Base-by-base conservation (phyloP, 2,113 vertebrate species). In the Cochlearius cochlearius region DNA sequence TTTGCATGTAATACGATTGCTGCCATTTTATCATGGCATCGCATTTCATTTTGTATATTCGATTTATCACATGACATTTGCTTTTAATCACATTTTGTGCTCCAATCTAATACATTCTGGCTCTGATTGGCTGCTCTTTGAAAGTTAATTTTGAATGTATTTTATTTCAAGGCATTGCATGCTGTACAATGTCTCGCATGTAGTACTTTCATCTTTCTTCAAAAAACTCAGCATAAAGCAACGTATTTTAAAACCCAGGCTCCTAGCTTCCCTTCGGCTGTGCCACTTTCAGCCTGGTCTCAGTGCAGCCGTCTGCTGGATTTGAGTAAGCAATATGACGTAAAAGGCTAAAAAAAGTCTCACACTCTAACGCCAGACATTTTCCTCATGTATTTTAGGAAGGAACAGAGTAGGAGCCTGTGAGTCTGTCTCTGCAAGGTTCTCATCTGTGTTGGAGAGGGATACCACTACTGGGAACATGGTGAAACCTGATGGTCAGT, bases 381-480 rank as follows among this genome's bases (percentile, higher is more conserved):
- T 52, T 76, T 91, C 22, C 10, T 47, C 15, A 23, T 47, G 16
- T 78, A 38, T 67, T 77, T 91, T 75, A 77, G 39, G 63, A 74
- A 62, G 10, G 7, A 80, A 21, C 6, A 71, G 34, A 62, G n/a
- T 15, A 86, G 47, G 9, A 83, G 6, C 7, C 13, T 58, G 27
- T 52, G 45, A 59, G 6, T 47, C 41, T 86, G 47, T 29, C 38
- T 69, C 62, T 47, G 39, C 45, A 50, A 80, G n/a, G 5, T 11
- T 52, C 22, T 72, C 9, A n/a, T 52, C 25, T 53, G 5, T 63
- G 5, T 29, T 38, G 11, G 2, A 9, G 15, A 36, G 14, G 6
- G 5, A 19, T 29, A 56, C 15, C 0, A 1, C 17, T 66, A 5
- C 7, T 55, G 17, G 38, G 15, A 88, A 39, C 0, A 0, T 39